phyloP scores from a whole-genome alignment of 2,888 invertebrate species.

The Serripes groenlandicus region DNA sequence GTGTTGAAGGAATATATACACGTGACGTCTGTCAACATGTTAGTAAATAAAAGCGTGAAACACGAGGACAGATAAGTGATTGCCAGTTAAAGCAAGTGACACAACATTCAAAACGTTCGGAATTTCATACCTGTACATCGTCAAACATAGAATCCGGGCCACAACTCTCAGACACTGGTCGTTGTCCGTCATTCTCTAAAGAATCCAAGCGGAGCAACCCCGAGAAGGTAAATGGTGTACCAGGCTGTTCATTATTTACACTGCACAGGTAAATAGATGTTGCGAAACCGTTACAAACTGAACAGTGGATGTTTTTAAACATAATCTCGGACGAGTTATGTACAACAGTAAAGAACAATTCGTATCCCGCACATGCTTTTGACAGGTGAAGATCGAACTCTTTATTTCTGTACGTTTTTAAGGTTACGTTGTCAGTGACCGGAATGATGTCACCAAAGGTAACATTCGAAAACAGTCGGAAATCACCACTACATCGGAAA shows the following conservation, averaged over 20 bases:
- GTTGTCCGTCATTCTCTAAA: too few relatives aligned
- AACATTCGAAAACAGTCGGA: neutral
- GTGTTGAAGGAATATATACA: too few relatives aligned
- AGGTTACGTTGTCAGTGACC: neutral
- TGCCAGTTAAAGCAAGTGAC: too few relatives aligned
- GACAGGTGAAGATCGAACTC: neutral
- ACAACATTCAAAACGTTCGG: too few relatives aligned
- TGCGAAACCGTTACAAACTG: constrained; percentile 25
- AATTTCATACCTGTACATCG: too few relatives aligned
- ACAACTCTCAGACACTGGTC: too few relatives aligned
- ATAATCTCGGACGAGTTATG: neutral
- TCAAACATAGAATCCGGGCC: too few relatives aligned
- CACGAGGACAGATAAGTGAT: too few relatives aligned
- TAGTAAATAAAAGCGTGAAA: too few relatives aligned
- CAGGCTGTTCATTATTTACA: too few relatives aligned
- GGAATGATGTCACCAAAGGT: constrained; percentile 22
- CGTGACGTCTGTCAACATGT: too few relatives aligned
- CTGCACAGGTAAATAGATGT: too few relatives aligned
- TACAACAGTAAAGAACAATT: neutral
- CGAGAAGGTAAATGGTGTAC: constrained; percentile 19
- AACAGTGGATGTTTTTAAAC: constrained; percentile 23
- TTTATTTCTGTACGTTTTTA: constrained; percentile 24
- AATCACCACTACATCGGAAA: neutral
- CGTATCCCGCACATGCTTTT: constrained; percentile 18
- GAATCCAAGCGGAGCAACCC: constrained; percentile 13